Percentiles rank a stretch among this genome's conserved stretches.
These are phyloP conservation scores for Rhagium mordax DNA, from an alignment of 2,888 invertebrate species.

Conservation along the genomic window DNA sequence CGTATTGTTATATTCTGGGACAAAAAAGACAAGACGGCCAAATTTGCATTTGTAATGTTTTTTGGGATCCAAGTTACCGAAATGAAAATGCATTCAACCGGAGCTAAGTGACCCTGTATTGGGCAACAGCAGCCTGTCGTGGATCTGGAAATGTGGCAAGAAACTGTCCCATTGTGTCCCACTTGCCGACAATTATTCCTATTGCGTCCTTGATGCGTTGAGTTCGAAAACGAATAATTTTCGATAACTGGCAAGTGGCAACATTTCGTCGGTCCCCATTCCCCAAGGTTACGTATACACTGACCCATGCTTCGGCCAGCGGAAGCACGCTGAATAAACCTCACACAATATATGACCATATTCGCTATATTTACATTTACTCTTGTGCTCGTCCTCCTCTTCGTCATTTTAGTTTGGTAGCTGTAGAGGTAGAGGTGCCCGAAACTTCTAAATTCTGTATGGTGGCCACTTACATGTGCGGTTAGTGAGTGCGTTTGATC, in stretches of 20 bases:
- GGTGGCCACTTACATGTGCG: constrained; percentile 18
- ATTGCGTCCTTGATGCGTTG: constrained; percentile 7
- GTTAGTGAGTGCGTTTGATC: constrained; percentile 22
- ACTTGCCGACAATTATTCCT: too few species aligned
- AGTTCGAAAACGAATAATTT: constrained; percentile 6
- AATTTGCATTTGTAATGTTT: too few species aligned
- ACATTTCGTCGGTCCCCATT: constrained; percentile 14
- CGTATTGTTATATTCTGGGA: too few species aligned
- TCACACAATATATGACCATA: constrained; percentile 58
- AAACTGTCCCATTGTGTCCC: neutral
- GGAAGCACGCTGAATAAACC: constrained; percentile 61
- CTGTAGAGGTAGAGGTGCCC: constrained; percentile 2
- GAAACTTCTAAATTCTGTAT: neutral
- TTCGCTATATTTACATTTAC: constrained; percentile 30
- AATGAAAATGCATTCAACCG: too few species aligned
- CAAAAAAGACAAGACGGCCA: too few species aligned
- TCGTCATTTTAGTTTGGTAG: constrained; percentile 26
- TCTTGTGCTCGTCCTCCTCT: constrained; percentile 3
- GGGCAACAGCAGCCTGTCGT: too few species aligned
- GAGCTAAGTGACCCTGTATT: too few species aligned
- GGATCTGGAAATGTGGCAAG: too few species aligned
- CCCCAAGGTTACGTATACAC: constrained; percentile 58
- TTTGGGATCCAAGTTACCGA: too few species aligned
- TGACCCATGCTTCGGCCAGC: constrained; percentile 56
- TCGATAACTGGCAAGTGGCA: neutral